Conservation (phyloP, 2,113 vertebrate species). For the Mola mola region DNA sequence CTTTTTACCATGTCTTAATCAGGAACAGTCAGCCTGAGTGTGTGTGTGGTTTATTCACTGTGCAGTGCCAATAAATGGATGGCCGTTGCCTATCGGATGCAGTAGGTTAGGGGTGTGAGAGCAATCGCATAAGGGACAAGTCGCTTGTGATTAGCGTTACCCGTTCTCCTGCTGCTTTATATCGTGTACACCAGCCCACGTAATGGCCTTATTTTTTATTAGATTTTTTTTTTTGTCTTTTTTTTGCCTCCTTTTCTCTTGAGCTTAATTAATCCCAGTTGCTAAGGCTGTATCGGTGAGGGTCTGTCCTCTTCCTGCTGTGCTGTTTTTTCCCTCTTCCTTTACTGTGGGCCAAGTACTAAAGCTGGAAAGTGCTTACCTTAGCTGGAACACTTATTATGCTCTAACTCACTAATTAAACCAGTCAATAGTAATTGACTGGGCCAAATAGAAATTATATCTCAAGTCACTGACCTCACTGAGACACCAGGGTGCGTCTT, state of each 20-base stretch:
- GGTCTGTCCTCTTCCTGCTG: constrained; percentile 25
- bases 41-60: background rate
- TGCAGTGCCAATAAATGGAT: background rate
- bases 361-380: constrained; percentile 58
- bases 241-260: constrained; percentile 28
- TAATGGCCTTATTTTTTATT: constrained; percentile 25
- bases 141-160: background rate
- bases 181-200: background rate
- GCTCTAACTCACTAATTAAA: constrained; percentile 64
- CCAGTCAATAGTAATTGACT: constrained; percentile 62
- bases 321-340: background rate
- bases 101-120: background rate
- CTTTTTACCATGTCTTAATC: no score
- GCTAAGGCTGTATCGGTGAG: constrained; percentile 27
- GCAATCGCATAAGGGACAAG: constrained; percentile 3
- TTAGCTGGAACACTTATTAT: constrained; percentile 60
- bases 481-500: constrained; percentile 17
- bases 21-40: background rate
- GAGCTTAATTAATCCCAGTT: constrained; percentile 41
- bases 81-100: background rate
- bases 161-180: background rate
- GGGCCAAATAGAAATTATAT: constrained; percentile 46
- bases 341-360: constrained; percentile 31
- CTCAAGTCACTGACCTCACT: constrained; percentile 39
- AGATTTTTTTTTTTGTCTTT: constrained; percentile 20